A percentile compares a stretch with the other conserved stretches of the same genome.
Evolutionary conservation across 2,797 vertebrate species (phyloP).

Genomic region (Nyctibius grandis): DNA sequence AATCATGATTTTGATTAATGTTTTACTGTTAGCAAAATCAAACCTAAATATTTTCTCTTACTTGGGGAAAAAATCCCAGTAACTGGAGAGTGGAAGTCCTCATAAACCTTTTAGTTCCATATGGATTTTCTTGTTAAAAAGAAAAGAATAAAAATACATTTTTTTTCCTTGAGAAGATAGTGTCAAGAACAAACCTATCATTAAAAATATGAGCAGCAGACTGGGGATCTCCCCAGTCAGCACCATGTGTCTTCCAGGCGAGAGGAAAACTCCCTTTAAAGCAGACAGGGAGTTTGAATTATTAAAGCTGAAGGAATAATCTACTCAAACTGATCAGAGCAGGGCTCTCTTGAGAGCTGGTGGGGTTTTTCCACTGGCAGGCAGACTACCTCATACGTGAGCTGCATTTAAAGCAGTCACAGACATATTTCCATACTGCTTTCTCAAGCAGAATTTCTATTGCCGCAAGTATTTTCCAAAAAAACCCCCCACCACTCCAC

Average conservation of each 20-base stretch:
- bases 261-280: constrained; percentile 57
- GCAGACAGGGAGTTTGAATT: constrained; percentile 51
- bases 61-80: neutral
- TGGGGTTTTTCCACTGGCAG: constrained; percentile 61
- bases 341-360: constrained; percentile 2
- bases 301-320: constrained; percentile 62
- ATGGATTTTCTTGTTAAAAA: neutral
- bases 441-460: constrained; percentile 43
- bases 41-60: neutral
- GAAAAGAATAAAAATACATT: neutral
- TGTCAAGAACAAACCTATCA: neutral
- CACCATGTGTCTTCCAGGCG: neutral
- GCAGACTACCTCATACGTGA: neutral
- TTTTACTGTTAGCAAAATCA: neutral
- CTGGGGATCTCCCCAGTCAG: constrained; percentile 39
- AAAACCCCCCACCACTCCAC: neutral
- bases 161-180: neutral
- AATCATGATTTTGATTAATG: neutral
- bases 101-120: neutral
- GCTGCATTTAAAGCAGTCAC: constrained; percentile 38
- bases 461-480: neutral
- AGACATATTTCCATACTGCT: constrained; percentile 43
- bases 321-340: constrained; percentile 43
- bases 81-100: neutral
- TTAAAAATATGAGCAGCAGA: neutral